Conservation (phyloP, 2,888 invertebrate species). For the Mythimna loreyi region DNA sequence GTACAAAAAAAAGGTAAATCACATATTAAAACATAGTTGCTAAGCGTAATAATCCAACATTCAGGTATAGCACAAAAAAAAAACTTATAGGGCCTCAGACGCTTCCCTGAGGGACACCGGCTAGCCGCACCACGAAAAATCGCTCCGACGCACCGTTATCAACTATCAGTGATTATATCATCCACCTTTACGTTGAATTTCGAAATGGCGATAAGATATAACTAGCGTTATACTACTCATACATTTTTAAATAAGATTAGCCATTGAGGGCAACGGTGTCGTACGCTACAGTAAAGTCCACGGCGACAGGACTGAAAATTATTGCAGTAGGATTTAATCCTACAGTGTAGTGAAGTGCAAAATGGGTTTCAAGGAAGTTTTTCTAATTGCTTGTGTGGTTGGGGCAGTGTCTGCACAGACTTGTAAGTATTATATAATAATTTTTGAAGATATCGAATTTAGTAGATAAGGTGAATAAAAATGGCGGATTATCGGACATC, state of each 20-base stretch:
- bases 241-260: constrained; percentile 73
- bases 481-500: constrained; percentile 51
- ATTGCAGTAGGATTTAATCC: constrained; percentile 61
- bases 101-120: constrained; percentile 69
- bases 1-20: too few species aligned
- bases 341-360: constrained; percentile 62
- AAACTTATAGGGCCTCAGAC: constrained; percentile 36
- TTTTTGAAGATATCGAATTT: constrained; percentile 16
- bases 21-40: too few species aligned
- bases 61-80: constrained; percentile 20
- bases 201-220: constrained; percentile 84
- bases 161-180: constrained; percentile 73
- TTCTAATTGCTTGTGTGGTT: constrained; percentile 68
- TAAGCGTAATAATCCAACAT: too few species aligned
- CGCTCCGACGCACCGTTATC: constrained; percentile 68
- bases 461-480: constrained; percentile 53
- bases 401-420: constrained; percentile 72
- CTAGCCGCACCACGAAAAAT: constrained; percentile 45
- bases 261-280: constrained; percentile 68
- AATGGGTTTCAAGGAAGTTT: constrained; percentile 74
- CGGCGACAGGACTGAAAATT: constrained; percentile 55
- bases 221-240: constrained; percentile 66
- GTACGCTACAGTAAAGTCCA: constrained; percentile 67
- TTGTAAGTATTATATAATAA: constrained; percentile 72
- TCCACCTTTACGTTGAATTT: constrained; percentile 85